These are phyloP conservation scores for Coptodon bakossiorum DNA, from an alignment of 2,113 vertebrate genomes.

Conservation along the genomic window DNA sequence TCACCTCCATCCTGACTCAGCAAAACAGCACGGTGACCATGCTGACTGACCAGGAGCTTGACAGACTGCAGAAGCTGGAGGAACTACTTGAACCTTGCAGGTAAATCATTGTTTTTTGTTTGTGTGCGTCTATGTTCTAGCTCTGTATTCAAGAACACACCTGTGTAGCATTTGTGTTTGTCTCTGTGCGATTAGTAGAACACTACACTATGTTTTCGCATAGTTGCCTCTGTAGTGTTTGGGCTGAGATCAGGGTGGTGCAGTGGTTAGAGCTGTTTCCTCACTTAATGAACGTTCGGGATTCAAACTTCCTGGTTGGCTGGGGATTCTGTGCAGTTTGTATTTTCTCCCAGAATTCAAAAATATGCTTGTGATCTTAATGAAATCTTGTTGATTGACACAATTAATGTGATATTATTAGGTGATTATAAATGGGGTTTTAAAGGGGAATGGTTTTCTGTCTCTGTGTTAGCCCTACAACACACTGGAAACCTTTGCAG, in stretches of 20 bases:
- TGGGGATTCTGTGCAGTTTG: not conserved
- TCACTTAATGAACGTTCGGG: accelerated
- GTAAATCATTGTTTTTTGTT: accelerated
- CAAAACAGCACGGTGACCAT: too few relatives aligned
- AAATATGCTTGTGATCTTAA: accelerated
- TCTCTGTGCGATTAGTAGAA: accelerated
- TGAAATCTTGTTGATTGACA: accelerated
- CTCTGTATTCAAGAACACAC: not conserved
- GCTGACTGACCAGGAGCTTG: too few relatives aligned
- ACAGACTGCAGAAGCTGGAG: too few relatives aligned
- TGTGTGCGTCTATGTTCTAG: not conserved
- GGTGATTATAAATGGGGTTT: not conserved
- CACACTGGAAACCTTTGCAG: not conserved
- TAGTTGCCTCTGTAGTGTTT: accelerated
- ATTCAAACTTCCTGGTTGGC: not conserved
- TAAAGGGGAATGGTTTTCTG: accelerated
- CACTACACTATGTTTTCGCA: not conserved
- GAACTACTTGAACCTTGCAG: too few relatives aligned
- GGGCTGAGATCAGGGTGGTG: not conserved
- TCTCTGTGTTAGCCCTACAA: not conserved
- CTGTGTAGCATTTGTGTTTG: not conserved
- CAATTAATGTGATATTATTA: not conserved
- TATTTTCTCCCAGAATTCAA: not conserved
- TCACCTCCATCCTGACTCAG: accelerated
- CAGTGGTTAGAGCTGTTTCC: accelerated